Percentiles rank a stretch among this genome's conserved stretches.
phyloP scores from a whole-genome alignment of 2,797 vertebrate genomes.

The Aotus griseimembra region DNA sequence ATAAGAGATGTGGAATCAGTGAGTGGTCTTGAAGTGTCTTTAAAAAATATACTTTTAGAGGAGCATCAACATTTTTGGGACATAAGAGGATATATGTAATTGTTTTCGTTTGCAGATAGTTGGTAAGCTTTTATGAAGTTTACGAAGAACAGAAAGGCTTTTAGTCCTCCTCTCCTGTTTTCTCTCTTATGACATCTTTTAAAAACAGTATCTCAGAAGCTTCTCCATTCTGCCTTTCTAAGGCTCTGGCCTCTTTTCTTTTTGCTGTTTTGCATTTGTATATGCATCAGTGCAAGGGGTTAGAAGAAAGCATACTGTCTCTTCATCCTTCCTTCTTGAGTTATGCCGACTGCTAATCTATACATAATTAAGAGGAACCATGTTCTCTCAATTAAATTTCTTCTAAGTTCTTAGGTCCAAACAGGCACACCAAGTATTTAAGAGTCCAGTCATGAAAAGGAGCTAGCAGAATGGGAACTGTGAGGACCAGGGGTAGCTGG shows the following conservation, averaged over 20 bases:
- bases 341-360: neutral
- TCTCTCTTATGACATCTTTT: neutral
- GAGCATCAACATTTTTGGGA: neutral
- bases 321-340: neutral
- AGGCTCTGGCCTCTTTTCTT: neutral
- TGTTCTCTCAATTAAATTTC: slow-evolving; percentile 40
- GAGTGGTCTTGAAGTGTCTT: neutral
- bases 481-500: slow-evolving; percentile 74
- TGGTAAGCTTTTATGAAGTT: slow-evolving; percentile 28
- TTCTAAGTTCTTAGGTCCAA: slow-evolving; percentile 61
- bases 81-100: neutral
- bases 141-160: neutral
- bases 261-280: neutral
- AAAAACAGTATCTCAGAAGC: neutral
- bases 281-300: neutral
- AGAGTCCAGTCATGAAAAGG: neutral
- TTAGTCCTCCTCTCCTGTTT: neutral
- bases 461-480: slow-evolving; percentile 60
- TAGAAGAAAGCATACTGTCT: neutral
- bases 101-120: neutral
- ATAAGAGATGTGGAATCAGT: neutral
- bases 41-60: neutral
- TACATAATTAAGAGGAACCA: neutral
- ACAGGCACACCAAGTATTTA: slow-evolving; percentile 26
- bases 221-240: neutral